Conservation (phyloP, 2,888 invertebrate species). For the Brachycybe producta region DNA sequence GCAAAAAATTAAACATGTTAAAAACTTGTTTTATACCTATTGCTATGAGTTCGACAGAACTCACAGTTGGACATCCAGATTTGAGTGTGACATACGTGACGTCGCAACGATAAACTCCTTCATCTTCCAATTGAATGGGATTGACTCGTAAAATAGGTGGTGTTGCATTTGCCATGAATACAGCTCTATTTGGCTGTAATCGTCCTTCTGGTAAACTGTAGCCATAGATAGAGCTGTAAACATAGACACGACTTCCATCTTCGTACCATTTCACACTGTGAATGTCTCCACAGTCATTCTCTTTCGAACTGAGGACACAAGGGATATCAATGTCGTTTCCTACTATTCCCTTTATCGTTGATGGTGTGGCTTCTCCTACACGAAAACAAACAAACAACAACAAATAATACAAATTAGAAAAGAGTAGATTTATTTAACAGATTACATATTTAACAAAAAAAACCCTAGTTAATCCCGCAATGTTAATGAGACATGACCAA, state of each 20-base stretch:
- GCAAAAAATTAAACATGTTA: neutral
- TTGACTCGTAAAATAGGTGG: conserved; percentile 12
- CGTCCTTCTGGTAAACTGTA: conserved; percentile 8
- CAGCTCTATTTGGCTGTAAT: conserved; percentile 10
- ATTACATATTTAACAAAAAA: too few relatives aligned
- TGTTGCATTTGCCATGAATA: conserved; percentile 16
- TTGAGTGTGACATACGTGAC: conserved; percentile 63
- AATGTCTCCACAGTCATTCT: conserved; percentile 15
- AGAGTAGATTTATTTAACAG: too few relatives aligned
- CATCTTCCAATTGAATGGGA: conserved; percentile 10
- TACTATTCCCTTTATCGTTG: conserved; percentile 9
- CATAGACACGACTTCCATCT: conserved; percentile 9
- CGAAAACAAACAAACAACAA: too few relatives aligned
- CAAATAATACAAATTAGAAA: too few relatives aligned
- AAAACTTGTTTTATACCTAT: conserved; percentile 50
- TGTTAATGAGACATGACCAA: too few relatives aligned
- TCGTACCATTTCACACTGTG: conserved; percentile 19
- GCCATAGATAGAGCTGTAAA: conserved; percentile 11
- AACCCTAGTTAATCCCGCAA: too few relatives aligned
- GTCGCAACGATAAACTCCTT: conserved; percentile 18
- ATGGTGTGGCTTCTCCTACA: neutral
- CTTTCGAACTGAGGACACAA: conserved; percentile 12
- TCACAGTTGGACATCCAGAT: conserved; percentile 65
- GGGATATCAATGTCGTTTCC: conserved; percentile 10
- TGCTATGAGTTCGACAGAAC: conserved; percentile 62